phyloP scores from a whole-genome alignment of 37 sponge, comb jelly and placozoan genomes.

The Bolinopsis microptera region DNA sequence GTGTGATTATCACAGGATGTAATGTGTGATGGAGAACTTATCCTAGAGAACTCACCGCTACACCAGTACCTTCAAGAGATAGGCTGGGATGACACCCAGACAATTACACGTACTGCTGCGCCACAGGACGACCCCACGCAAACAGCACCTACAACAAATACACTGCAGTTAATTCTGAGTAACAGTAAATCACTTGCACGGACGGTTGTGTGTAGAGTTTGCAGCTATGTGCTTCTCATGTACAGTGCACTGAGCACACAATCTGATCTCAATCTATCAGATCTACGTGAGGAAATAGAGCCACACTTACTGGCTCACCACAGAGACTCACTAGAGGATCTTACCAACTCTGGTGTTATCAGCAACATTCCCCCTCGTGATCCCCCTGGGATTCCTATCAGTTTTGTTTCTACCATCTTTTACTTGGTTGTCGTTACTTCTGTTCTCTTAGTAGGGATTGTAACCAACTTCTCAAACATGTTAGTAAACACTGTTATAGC shows the following conservation, averaged over 20 bases:
- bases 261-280: not conserved
- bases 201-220: not conserved
- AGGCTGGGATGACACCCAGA: conserved; percentile 11
- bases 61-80: conserved; percentile 61
- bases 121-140: not conserved
- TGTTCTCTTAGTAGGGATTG: not conserved
- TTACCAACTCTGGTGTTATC: not conserved
- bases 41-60: conserved; percentile 41
- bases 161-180: not conserved
- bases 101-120: not conserved
- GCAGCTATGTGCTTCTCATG: not conserved
- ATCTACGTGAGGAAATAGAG: not conserved
- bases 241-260: not conserved
- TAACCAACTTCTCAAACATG: not conserved
- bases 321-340: not conserved
- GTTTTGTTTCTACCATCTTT: not conserved
- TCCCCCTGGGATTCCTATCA: not conserved
- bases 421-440: not conserved
- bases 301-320: not conserved
- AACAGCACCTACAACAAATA: not conserved
- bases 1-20: not conserved
- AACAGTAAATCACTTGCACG: not conserved
- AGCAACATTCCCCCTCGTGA: not conserved
- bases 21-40: conserved; percentile 42
- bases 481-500: not conserved